Evolutionary conservation across 2,888 invertebrate species (phyloP), one percentile per base, ranked within the genome.

Genomic region (Myathropa florea): DNA sequence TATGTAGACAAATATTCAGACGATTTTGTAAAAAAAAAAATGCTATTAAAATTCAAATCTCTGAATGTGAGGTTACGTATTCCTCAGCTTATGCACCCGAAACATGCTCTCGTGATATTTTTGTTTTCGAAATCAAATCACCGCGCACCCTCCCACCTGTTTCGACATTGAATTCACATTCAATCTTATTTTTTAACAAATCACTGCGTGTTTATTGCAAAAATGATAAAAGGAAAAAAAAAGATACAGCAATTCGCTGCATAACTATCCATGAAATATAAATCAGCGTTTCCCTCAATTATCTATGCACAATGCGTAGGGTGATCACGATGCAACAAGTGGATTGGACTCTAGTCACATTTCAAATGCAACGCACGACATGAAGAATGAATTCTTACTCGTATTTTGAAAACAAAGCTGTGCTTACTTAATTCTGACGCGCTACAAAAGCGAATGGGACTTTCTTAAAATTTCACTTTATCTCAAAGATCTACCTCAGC

Each of bases 401-500:
- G 0, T 46, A 26, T 14, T 24, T 24, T 39, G 18, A 53, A 67
- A 53, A 33, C 0, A 18, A 12, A 28, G 10, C 26, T 71, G n/a
- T 59, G 10, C 78, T 71, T 64, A 64, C 78, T 71, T 71, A 18
- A 46, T n/a, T 65, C 10, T 28, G 57, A 57, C 36, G 28, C 26
- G 28, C 36, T 14, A 18, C 21, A 57, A 36, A 28, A 67, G 67
- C 55, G 6, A 46, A 46, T 18, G 18, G 46, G 63, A 70, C 61
- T 70, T 78, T 78, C 55, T 26, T 61, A 67, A 80, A 63, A 73
- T 68, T 73, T 80, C 79, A 72, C 79, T 80, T 63, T 10, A 24
- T 67, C 73, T 46, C 46, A 18, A 18, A 18, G 46, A 46, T 46
- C 7, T 4, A 18, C 18, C 7, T 39, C 39, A 39, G 14, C 39